These are phyloP conservation scores for Actinia tenebrosa DNA, from an alignment of 64 coral and sea anemone genomes.

Conservation along the genomic window DNA sequence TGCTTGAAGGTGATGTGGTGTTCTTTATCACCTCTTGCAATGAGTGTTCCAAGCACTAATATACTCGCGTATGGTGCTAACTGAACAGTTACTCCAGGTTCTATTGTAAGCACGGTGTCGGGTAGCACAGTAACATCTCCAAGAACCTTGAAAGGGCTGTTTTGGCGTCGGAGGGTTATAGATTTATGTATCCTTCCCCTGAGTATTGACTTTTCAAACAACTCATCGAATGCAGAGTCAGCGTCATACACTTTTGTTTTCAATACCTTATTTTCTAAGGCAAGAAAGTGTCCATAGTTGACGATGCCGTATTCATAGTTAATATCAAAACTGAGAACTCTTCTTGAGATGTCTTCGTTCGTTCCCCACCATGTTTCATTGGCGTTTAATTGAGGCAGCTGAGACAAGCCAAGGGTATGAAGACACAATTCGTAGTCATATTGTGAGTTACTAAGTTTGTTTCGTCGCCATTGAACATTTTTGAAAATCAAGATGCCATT, in stretches of 20 bases:
- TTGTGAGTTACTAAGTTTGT: too few relatives aligned
- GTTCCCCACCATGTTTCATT: too few relatives aligned
- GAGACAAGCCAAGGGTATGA: too few relatives aligned
- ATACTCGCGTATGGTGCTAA: background rate
- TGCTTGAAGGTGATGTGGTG: constrained; percentile 4
- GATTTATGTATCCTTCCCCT: constrained; percentile 5
- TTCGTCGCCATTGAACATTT: too few relatives aligned
- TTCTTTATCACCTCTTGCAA: background rate
- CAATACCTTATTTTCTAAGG: background rate
- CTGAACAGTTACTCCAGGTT: constrained; percentile 15
- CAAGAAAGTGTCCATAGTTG: background rate
- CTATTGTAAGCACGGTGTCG: background rate
- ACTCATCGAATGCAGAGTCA: too few relatives aligned
- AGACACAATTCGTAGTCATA: too few relatives aligned
- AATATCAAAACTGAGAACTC: background rate
- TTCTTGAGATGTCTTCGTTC: background rate
- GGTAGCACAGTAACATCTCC: constrained; percentile 28
- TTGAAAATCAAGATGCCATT: too few relatives aligned
- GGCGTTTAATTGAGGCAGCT: too few relatives aligned
- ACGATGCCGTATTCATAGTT: constrained; percentile 1
- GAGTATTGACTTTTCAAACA: background rate
- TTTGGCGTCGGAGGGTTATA: background rate
- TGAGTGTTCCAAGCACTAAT: constrained; percentile 22
- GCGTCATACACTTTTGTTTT: background rate
- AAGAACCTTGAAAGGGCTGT: constrained; percentile 5